Evolutionary conservation across 2,888 invertebrate genomes (phyloP).

Genomic region (Arrhopalites spinosus): DNA sequence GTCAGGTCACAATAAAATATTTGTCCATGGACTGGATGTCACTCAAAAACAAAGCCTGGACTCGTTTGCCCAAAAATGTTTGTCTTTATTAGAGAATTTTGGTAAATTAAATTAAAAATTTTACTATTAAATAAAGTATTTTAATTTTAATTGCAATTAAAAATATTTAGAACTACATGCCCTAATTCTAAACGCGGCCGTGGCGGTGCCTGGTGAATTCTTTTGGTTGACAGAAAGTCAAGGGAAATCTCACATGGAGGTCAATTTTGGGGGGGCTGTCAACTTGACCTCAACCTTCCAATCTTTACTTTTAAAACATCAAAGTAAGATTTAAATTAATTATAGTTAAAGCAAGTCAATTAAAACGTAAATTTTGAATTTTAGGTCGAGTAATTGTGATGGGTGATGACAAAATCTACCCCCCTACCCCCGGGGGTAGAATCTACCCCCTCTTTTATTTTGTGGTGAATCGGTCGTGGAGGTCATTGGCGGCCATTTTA

Average conservation of each 20-base stretch:
- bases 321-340: slow-evolving; percentile 66
- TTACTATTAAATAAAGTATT: too few relatives aligned
- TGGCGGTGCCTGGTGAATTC: slow-evolving; percentile 87
- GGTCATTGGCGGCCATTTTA: too few relatives aligned
- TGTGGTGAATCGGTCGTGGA: too few relatives aligned
- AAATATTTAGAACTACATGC: slow-evolving; percentile 71
- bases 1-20: slow-evolving; percentile 59
- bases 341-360: not conserved
- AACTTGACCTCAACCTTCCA: slow-evolving; percentile 73
- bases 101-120: too few relatives aligned
- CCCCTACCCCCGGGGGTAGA: too few relatives aligned
- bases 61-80: slow-evolving; percentile 59
- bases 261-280: slow-evolving; percentile 86
- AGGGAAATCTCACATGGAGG: slow-evolving; percentile 71
- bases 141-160: not conserved
- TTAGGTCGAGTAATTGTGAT: slow-evolving; percentile 75
- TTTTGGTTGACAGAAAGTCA: slow-evolving; percentile 82
- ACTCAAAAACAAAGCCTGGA: slow-evolving; percentile 67
- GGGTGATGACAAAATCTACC: too few relatives aligned
- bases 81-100: not conserved
- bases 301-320: slow-evolving; percentile 72
- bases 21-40: slow-evolving; percentile 70
- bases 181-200: slow-evolving; percentile 87
- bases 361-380: slow-evolving; percentile 7
- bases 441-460: too few relatives aligned